Base-by-base conservation (phyloP, 35 echinoderm and acorn worm species). In the Holothuria glaberrima region DNA sequence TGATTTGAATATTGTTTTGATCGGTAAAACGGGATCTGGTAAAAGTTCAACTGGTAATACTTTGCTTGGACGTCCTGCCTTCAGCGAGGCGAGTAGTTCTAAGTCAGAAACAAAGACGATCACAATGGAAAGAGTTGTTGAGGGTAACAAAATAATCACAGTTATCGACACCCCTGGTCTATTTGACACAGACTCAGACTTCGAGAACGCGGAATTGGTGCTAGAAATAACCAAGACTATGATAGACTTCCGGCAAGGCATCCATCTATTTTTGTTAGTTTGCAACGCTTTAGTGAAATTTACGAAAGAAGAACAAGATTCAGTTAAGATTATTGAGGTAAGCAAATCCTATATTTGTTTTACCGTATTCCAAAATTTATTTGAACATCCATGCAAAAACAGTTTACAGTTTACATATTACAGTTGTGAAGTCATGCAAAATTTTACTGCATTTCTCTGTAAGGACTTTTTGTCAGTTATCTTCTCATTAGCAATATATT, bases 131-230 rank as follows among this genome's bases (percentile, higher is more conserved):
- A 31, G 21, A 12, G 22, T 82, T 26, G 4, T 22, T 14, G 54
- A 26, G 26, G 44, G n/a, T 12, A 59, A 46, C 19, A 48, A 48
- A 22, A 27, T 30, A 3, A 82, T 82, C 28, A 58, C 50, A 0
- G 78, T 82, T 6, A 58, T 82, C 16, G 78, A 82, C 13, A 82
- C 78, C 9, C 78, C 78, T 82, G 78, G 78, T 27, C 30, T 82
- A 27, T 82, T 82, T 59, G 78, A 82, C 50, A 82, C 78, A 6
- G 48, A 27, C 13, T 16, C 16, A 22, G 78, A 82, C 29, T 36
- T 57, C 58, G 58, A 14, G 0, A 82, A 82, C 24, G 50, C 58
- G 22, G 48, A 48, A 18, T n/a, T 56, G 48, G 2, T 82, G 21
- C 48, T 82, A 20, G 78, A 82, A 59, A 58, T 82, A n/a, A 48